Evolutionary conservation across 2,888 invertebrate genomes (phyloP), one percentile per base, ranked within the genome.

Genomic region (Parapristionchus giblindavisi): DNA sequence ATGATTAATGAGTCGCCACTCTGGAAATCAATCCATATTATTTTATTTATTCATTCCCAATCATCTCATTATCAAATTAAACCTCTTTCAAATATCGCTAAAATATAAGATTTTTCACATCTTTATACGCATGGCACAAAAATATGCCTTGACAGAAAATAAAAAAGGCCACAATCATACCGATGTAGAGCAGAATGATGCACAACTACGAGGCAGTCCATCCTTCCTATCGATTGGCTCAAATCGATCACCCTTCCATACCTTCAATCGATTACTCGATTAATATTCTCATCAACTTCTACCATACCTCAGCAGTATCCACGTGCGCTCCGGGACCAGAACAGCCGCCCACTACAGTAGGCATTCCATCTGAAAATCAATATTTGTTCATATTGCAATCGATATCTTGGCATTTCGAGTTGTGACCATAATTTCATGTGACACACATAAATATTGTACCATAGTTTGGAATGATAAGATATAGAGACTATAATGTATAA

Each of bases 271-370:
- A 56, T 17, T 56, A 56, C 56, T n/a, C 24, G 6, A 11, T 56
- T n/a, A 21, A 56, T 56, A 8, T n/a, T 56, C 14, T 27, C 24
- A 27, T 17, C 56, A 56, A 56, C 24, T 8, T 56, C 14, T 56
- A 8, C 70, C 56, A 38, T n/a, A 40, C 54, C 56, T 71, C 70
- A 40, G 56, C 70, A 17, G 70, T 71, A 71, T 54, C 29, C 56
- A 40, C 56, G 56, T 71, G 40, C 11, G 38, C 27, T 1, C 70
- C 56, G 8, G 70, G 70, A 1, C 40, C 36, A 6, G 70, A 56
- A 32, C 70, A 71, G 3, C 70, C 70, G 3, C 70, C 54, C 24
- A 71, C 70, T 40, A 71, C 70, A n/a, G 70, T 34, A 56, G 54
- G 34, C 29, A 21, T 27, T 24, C 70, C 70, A 29, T 56, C 70